Evolutionary conservation across 1,140 invertebrate species (phyloP).

Genomic region (Penaeus chinensis): DNA sequence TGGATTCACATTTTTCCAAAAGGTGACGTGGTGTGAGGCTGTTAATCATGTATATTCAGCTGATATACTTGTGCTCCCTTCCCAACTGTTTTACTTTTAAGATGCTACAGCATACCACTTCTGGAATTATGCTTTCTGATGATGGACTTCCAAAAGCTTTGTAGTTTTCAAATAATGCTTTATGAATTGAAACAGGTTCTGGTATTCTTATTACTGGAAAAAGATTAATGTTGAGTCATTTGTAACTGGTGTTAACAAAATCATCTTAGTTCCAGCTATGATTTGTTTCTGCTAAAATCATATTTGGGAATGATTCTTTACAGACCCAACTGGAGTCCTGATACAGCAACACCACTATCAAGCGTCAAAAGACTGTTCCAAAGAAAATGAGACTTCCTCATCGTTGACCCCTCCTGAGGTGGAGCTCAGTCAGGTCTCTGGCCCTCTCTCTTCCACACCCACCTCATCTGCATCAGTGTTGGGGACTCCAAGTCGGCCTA

Average conservation of each 20-base stretch:
- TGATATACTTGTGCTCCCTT: too few species aligned
- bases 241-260: too few species aligned
- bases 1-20: conserved; percentile 99
- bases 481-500: background rate
- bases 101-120: too few species aligned
- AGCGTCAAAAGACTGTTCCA: conserved; percentile 66
- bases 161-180: too few species aligned
- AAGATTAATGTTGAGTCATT: too few species aligned
- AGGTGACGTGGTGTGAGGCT: conserved; percentile 71
- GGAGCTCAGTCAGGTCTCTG: background rate
- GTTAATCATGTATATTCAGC: conserved; percentile 64
- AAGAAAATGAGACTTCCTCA: conserved; percentile 28
- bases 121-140: too few species aligned
- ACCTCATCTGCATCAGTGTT: background rate
- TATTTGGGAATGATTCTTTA: conserved; percentile 14
- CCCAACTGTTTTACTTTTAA: too few species aligned
- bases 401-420: conserved; percentile 27
- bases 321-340: conserved; percentile 85
- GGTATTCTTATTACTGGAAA: too few species aligned
- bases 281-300: too few species aligned
- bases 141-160: too few species aligned
- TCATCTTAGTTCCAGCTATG: too few species aligned
- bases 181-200: too few species aligned
- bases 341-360: conserved; percentile 95
- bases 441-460: conserved; percentile 17